phyloP scores from a whole-genome alignment of 2,888 invertebrate species.

The Leptinotarsa rubiginosa region DNA sequence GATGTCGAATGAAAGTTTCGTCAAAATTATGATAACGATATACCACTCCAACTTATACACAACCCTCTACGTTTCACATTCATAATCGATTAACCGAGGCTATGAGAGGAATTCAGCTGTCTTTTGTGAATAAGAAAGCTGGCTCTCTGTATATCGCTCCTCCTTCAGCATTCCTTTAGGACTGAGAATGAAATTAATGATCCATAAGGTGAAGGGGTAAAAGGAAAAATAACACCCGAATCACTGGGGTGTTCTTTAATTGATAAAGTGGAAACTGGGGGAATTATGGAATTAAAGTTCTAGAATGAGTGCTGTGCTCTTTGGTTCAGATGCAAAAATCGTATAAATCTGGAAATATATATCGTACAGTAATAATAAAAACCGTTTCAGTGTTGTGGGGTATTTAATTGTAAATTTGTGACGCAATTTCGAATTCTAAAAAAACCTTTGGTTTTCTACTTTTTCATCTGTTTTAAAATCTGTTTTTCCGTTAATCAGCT shows the following conservation, averaged over 20 bases:
- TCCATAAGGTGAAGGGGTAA: conserved; percentile 24
- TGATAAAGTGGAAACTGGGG: conserved; percentile 20
- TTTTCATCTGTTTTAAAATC: too few relatives aligned
- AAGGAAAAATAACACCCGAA: conserved; percentile 21
- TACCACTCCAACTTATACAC: not conserved
- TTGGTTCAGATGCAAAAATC: not conserved
- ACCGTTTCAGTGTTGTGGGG: too few relatives aligned
- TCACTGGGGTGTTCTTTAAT: conserved; percentile 21
- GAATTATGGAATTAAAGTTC: conserved; percentile 8
- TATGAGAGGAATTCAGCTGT: conserved; percentile 25
- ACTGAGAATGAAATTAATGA: conserved; percentile 26
- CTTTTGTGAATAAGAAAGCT: conserved; percentile 19
- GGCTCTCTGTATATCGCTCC: conserved; percentile 14
- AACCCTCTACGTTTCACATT: conserved; percentile 17
- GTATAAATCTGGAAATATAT: not conserved
- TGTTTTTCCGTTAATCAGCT: too few relatives aligned
- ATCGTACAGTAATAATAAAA: not conserved
- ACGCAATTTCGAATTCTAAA: too few relatives aligned
- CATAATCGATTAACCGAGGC: conserved; percentile 23
- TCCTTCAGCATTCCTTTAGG: conserved; percentile 14
- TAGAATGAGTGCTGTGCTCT: not conserved
- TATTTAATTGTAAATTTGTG: too few relatives aligned
- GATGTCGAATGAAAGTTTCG: too few relatives aligned
- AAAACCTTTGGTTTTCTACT: too few relatives aligned
- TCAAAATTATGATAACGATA: not conserved